Percentiles rank a stretch among this genome's conserved stretches.
Evolutionary conservation across 2,888 invertebrate species (phyloP).

Genomic region (Lissonota sp.): DNA sequence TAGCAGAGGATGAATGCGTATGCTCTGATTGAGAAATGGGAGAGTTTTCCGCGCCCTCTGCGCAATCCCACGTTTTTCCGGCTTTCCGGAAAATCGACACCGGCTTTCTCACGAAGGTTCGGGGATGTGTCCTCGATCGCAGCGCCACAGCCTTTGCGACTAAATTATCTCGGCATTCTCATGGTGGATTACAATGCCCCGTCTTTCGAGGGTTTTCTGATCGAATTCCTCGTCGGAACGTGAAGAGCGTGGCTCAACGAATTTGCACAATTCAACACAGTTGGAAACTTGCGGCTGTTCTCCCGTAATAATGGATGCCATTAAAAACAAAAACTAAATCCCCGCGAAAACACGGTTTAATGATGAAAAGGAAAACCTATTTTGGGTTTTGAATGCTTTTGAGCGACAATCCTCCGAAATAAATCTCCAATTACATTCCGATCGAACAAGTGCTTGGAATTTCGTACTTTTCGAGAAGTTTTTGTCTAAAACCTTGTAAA

Average conservation of each 20-base stretch:
- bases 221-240: conserved; percentile 55
- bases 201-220: conserved; percentile 63
- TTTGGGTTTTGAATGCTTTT: too few relatives aligned
- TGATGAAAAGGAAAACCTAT: too few relatives aligned
- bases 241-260: conserved; percentile 28
- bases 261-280: conserved; percentile 1
- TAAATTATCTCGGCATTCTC: conserved; percentile 55
- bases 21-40: conserved; percentile 2
- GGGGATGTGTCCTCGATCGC: not conserved
- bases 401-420: too few relatives aligned
- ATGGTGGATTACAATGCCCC: conserved; percentile 58
- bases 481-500: too few relatives aligned
- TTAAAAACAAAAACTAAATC: too few relatives aligned
- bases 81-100: conserved; percentile 53
- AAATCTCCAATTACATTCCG: too few relatives aligned
- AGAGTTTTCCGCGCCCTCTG: conserved; percentile 6
- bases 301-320: conserved; percentile 10
- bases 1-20: conserved; percentile 39
- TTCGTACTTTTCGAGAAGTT: too few relatives aligned
- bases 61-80: conserved; percentile 45
- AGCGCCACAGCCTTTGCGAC: not conserved
- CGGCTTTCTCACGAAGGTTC: conserved; percentile 2
- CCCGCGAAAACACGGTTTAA: too few relatives aligned
- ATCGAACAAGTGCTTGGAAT: too few relatives aligned
- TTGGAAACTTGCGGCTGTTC: conserved; percentile 57